Evolutionary conservation across 2,113 vertebrate genomes (phyloP), one percentile per base, ranked within the genome.

Genomic region (Nothocercus julius): DNA sequence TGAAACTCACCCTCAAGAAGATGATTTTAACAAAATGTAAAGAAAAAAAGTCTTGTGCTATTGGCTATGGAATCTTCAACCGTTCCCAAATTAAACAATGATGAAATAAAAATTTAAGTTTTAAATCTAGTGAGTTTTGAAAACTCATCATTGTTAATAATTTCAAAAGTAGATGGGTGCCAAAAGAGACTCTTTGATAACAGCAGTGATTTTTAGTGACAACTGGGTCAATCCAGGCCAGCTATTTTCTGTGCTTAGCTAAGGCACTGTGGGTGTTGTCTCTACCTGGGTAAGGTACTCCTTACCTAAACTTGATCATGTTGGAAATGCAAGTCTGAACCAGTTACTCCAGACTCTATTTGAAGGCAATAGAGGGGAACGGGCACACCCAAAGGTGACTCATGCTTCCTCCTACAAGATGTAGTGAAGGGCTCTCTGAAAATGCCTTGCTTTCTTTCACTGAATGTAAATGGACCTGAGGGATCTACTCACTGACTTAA

Each of bases 221-320:
- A 32, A 2, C 21, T 6, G 19, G 11, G 4, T 82, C 28, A 45
- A 4, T 15, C 19, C 24, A 54, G 40, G 3, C 14, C 76, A 30
- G 10, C 4, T 49, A 22, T 4, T 63, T 7, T 0, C 0, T 4
- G 3, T 68, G 4, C 3, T 64, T 61, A 21, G 17, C 12, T 75
- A 22, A 22, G 42, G 40, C 2, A 24, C 7, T 3, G 0, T 4
- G 72, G n/a, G 11, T 32, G 2, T 13, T 0, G 5, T 42, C 2
- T 12, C 21, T 51, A 0, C 38, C 28, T 68, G 38, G 18, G 34
- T 61, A 73, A 12, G 13, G 14, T 15, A 47, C 3, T 56, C 16
- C 13, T 82, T 56, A 53, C 11, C 28, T 58, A 44, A 38, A 56
- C 73, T 76, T 68, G 10, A 59, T 78, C 42, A 9, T 16, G 21